A percentile compares a stretch with the other conserved stretches of the same genome.
Evolutionary conservation across 2,888 invertebrate species (phyloP).

Genomic region (Stenotaenia linearis): DNA sequence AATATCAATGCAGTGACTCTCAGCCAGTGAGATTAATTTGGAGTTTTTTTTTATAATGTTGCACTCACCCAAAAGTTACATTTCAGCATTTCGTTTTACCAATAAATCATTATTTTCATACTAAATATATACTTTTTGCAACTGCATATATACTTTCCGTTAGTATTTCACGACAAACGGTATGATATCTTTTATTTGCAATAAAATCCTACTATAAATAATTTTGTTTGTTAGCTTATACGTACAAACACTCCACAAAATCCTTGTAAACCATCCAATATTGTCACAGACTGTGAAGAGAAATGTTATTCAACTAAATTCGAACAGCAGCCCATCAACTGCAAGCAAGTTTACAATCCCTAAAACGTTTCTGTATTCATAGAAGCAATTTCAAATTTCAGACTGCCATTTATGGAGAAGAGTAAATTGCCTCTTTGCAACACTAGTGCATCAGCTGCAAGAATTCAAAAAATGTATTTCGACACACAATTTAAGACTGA

Average conservation of each 20-base stretch:
- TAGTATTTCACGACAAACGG: too few species aligned
- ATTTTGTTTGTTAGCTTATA: neutral
- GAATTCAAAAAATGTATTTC: neutral
- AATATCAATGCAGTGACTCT: neutral
- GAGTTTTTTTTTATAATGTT: too few species aligned
- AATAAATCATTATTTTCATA: neutral
- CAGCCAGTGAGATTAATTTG: too few species aligned
- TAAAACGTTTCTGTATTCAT: too few species aligned
- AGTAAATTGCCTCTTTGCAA: neutral
- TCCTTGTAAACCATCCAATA: neutral
- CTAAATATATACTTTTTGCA: neutral
- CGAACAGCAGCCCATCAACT: neutral
- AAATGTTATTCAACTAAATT: neutral
- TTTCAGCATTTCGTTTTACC: neutral
- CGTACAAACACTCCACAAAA: neutral
- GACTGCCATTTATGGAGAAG: neutral
- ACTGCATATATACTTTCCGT: neutral
- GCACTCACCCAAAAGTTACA: too few species aligned
- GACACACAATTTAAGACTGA: neutral
- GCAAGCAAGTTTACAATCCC: neutral
- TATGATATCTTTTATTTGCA: too few species aligned
- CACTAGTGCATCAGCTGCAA: neutral
- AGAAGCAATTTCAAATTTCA: neutral
- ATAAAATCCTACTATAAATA: neutral
- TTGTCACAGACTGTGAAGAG: neutral